Evolutionary conservation across 2,797 vertebrate genomes (phyloP), one percentile per base, ranked within the genome.

Genomic region (Gymnodraco acuticeps): DNA sequence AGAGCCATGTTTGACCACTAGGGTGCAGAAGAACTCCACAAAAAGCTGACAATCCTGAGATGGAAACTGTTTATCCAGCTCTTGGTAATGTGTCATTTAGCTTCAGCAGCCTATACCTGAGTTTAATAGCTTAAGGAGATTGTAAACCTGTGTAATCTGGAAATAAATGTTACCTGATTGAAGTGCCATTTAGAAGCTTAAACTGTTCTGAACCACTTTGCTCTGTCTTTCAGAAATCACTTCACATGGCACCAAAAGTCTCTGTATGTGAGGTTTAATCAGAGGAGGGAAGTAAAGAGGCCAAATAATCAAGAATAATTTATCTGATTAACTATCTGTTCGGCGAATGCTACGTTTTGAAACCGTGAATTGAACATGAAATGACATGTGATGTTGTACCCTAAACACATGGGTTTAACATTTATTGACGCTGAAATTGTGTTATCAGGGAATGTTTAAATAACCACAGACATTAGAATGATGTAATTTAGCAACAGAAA

Each of bases 11-110:
- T 73, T 61, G 14, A 64, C 61, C 61, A 55, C 51, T 31, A 63
- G 68, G 17, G 20, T 14, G 54, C 20, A 71, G 73, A 56, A 65
- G 31, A 63, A 46, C 43, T 23, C n/a, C 2, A 67, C 20, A 62
- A 42, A 51, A 38, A 50, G 1, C 10, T 51, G 46, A 47, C 11
- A 38, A 10, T 1, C 19, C 12, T 48, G 20, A 68, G 15, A 27
- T 19, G 6, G 13, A 12, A 63, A n/a, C 31, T 56, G 15, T 14
- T 6, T 15, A 3, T 31, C 51, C 3, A 0, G 5, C 20, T 33
- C 13, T 23, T 55, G 5, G 15, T 4, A 10, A 31, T 55, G 46
- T 38, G 16, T 42, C 10, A 64, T 70, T 67, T 38, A 10, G 11
- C 45, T 41, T 13, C 31, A 63, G 13, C 20, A 38, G 33, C 8